These are phyloP conservation scores for Hirtodrosophila confusa DNA, from an alignment of 2,888 invertebrate species.

Conservation along the genomic window DNA sequence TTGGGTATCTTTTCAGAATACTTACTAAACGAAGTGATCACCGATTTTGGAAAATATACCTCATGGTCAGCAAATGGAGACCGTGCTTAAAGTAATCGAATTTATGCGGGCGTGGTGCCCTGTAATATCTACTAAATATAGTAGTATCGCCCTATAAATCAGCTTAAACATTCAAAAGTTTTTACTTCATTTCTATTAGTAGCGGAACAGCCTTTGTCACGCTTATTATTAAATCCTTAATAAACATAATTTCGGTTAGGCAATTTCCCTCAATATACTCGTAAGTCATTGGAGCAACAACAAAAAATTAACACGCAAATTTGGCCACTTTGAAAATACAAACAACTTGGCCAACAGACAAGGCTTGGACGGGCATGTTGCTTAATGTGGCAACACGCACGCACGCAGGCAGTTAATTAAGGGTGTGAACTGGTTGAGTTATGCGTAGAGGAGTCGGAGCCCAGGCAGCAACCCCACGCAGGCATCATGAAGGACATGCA, in stretches of 20 bases:
- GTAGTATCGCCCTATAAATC: too few species aligned
- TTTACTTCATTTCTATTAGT: background rate
- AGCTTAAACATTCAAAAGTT: background rate
- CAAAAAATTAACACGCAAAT: constrained; percentile 58
- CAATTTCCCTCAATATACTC: constrained; percentile 40
- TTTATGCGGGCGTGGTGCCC: too few species aligned
- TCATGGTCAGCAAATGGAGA: too few species aligned
- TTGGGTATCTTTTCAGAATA: too few species aligned
- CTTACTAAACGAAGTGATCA: too few species aligned
- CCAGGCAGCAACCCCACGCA: constrained; percentile 22
- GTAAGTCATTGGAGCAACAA: constrained; percentile 15
- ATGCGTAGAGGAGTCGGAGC: constrained; percentile 58
- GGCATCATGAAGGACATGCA: constrained; percentile 38
- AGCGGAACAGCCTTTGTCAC: constrained; percentile 35
- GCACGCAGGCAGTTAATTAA: constrained; percentile 76
- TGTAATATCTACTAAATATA: too few species aligned
- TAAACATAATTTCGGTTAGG: constrained; percentile 66
- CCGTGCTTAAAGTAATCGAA: too few species aligned
- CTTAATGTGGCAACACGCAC: constrained; percentile 67
- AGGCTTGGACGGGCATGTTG: constrained; percentile 30
- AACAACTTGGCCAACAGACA: constrained; percentile 45
- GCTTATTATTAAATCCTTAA: constrained; percentile 70
- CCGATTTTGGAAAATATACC: too few species aligned
- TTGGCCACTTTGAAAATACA: constrained; percentile 44
- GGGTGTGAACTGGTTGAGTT: constrained; percentile 82